These are phyloP conservation scores for Cheilosia vernalis DNA, from an alignment of 2,888 invertebrate genomes.

Conservation along the genomic window DNA sequence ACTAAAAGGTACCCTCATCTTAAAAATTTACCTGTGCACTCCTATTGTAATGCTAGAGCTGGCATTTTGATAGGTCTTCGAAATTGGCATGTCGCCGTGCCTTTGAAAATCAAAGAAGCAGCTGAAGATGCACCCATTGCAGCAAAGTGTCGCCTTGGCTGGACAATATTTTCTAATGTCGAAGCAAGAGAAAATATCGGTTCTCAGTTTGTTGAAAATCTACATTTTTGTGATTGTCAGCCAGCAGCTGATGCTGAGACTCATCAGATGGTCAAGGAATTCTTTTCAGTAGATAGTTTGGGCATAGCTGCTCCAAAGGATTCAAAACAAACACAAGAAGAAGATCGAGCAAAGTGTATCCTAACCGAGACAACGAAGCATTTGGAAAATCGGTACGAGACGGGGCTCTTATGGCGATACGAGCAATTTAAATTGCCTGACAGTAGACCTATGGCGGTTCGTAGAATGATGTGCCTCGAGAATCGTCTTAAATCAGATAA, in stretches of 20 bases:
- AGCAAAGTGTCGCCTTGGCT: not conserved
- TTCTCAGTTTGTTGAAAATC: not conserved
- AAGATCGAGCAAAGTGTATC: not conserved
- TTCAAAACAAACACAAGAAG: not conserved
- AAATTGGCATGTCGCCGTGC: constrained; percentile 27
- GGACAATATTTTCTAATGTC: not conserved
- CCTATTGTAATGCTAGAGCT: not conserved
- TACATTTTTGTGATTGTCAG: not conserved
- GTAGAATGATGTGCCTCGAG: not conserved
- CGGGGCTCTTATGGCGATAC: not conserved
- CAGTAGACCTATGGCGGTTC: not conserved
- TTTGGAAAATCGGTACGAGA: not conserved
- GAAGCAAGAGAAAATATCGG: not conserved
- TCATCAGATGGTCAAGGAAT: not conserved
- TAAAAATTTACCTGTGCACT: not conserved
- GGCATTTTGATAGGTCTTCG: not conserved
- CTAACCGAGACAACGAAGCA: not conserved
- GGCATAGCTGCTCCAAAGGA: not conserved
- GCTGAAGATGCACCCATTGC: constrained; percentile 3
- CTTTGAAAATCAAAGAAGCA: constrained; percentile 23
- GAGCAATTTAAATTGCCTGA: not conserved
- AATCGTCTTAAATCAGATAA: not conserved
- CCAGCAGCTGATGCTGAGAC: not conserved
- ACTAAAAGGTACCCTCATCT: not conserved
- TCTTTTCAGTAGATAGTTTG: not conserved